These are phyloP conservation scores for Paramormyrops kingsleyae DNA, from an alignment of 2,113 vertebrate species.

Conservation along the genomic window DNA sequence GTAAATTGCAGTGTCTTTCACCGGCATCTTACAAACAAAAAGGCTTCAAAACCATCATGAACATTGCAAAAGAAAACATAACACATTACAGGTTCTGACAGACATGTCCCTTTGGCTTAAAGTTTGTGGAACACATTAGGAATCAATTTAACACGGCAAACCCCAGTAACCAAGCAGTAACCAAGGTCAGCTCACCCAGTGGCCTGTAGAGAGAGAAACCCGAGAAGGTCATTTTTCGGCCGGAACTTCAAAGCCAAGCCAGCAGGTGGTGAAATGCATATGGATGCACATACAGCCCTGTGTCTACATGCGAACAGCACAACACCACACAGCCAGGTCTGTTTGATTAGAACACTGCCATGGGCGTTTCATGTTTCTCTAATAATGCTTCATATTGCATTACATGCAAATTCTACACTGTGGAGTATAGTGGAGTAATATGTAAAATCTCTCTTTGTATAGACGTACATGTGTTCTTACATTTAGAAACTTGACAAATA, in stretches of 20 bases:
- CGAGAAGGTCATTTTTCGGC: constrained; percentile 20
- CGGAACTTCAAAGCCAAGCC: neutral
- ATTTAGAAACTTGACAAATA: neutral
- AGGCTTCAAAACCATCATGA: neutral
- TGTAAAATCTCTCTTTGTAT: neutral
- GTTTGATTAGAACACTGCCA: neutral
- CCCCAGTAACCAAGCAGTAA: constrained; percentile 15
- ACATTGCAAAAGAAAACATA: neutral
- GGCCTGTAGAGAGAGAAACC: constrained; percentile 32
- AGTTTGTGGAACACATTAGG: constrained; percentile 19
- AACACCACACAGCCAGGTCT: neutral
- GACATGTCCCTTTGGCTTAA: neutral
- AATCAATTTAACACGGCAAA: constrained; percentile 13
- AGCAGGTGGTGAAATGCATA: constrained; percentile 3
- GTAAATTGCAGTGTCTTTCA: neutral
- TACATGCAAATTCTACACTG: neutral
- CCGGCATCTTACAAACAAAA: neutral
- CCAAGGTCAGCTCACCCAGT: constrained; percentile 21
- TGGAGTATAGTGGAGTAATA: neutral
- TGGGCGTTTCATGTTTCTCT: neutral
- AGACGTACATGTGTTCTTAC: neutral
- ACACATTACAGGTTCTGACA: neutral
- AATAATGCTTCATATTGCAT: neutral
- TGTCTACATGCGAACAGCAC: neutral
- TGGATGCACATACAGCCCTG: too few species aligned